Base-by-base conservation (phyloP, 53 echinoderm and acorn worm species). In the Patiria pectinifera region DNA sequence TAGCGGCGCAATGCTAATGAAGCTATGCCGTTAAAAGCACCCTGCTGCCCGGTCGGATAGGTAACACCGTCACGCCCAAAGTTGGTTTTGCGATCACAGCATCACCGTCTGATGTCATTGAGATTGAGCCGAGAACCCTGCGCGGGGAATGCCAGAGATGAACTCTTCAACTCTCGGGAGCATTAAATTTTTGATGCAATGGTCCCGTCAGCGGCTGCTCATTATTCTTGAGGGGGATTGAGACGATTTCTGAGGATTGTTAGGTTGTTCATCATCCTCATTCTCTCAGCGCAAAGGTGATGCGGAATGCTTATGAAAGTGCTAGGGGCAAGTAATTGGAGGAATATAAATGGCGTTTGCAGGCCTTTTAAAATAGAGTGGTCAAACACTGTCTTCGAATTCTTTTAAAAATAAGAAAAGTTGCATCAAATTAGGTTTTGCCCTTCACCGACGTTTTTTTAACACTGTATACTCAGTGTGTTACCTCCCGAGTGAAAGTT, bases 41-140 rank as follows among this genome's bases (percentile, higher is more conserved):
- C 79, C 79, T 45, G 79, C 79, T 79, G 79, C 79, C 46, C 48
- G 12, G 45, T 48, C 9, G 46, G 4, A 12, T 79, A 0, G 46
- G 15, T 46, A 45, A 79, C 48, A 79, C 48, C 45, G 79, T 22
- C 79, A 79, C 79, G 79, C 79, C 79, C 79, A 48, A 15, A 11
- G 4, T 46, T 79, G 4, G 46, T 45, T 45, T 45, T 11, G 7
- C 76, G 53, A 53, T 53, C 53, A 53, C 23, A 26, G 8, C 46
- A 45, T 79, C 79, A 45, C 18, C 46, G 46, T 48, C 74, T 74
- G 53, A 5, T 8, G 24, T 74, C 70, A 70, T 16, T 23, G 24
- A 74, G 4, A 66, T 18, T 66, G 74, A 53, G 53, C 53, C 2
- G 2, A 21, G 74, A 9, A 74, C 26, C 74, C 66, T 18, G 15